Base-by-base conservation (phyloP, 2,797 vertebrate species). In the Enteromius paludinosus region DNA sequence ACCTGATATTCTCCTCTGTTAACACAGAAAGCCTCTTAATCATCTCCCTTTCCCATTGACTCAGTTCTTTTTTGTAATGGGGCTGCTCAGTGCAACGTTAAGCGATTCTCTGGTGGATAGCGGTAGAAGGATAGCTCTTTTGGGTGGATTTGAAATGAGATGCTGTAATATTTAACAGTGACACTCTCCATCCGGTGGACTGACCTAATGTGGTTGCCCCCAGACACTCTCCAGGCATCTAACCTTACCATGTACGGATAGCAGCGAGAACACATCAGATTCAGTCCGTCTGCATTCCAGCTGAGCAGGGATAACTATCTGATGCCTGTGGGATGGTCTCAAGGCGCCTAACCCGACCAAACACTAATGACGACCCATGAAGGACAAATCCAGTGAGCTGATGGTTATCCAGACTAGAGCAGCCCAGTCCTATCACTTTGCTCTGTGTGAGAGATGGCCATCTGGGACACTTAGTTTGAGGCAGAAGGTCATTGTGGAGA, bases 21-120 rank as follows among this genome's bases (percentile, higher is more conserved):
- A 93, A 93, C 92, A 93, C 92, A 92, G 89, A 95, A 93, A 94
- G 93, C 93, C 94, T 95, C 93, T 95, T 94, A 94, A 95, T 96
- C 94, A 95, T 95, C 95, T 93, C 93, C 83, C 90, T 91, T 94
- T 94, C 91, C 93, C 93, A 95, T 95, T 93, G 94, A 96, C 93
- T 94, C 74, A 83, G 89, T 86, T 90, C 90, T 89, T 88, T 91
- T 90, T 89, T 89, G 86, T 86, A 85, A 92, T 90, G 90, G 89
- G 86, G 86, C 85, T 87, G 91, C 92, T 91, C 85, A 82, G 87
- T 89, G 87, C 86, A 89, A 84, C 86, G 89, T 92, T 92, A 93
- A 89, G 89, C 70, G 72, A 89, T 89, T 85, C 88, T 88, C 88
- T 85, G 47, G 69, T 82, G 80, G 78, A 38, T 72, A 81, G 65